phyloP scores from a whole-genome alignment of 2,113 vertebrate genomes.

The Aleadryas rufinucha region DNA sequence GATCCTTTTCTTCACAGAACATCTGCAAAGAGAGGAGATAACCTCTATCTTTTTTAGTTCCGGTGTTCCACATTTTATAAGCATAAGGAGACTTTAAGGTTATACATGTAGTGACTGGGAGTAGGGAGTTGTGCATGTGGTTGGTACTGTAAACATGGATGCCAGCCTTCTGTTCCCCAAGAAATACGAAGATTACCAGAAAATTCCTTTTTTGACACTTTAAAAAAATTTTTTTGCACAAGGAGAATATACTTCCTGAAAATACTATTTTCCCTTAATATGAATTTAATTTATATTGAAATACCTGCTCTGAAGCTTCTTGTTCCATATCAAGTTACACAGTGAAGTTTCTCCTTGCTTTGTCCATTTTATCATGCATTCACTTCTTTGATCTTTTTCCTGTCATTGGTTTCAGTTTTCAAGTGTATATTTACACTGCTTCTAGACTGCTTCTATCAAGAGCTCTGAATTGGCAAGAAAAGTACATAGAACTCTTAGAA shows the following conservation, averaged over 20 bases:
- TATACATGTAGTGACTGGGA: neutral
- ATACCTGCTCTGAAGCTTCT: neutral
- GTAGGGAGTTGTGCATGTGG: neutral
- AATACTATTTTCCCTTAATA: neutral
- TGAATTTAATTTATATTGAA: constrained; percentile 14
- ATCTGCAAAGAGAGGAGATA: neutral
- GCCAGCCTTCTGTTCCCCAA: neutral
- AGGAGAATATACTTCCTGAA: constrained; percentile 26
- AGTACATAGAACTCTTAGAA: constrained; percentile 48
- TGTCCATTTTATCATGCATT: constrained; percentile 44
- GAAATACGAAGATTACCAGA: neutral
- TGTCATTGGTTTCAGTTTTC: constrained; percentile 65
- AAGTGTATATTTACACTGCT: constrained; percentile 63
- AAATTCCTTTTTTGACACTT: neutral
- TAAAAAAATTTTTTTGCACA: neutral
- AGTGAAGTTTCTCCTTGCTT: constrained; percentile 58
- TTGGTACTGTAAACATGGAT: neutral
- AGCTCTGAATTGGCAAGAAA: constrained; percentile 58
- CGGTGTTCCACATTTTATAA: neutral
- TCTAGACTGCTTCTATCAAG: constrained; percentile 38
- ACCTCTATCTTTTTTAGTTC: neutral
- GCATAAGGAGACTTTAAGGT: neutral
- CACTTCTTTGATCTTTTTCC: constrained; percentile 61
- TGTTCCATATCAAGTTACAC: constrained; percentile 4
- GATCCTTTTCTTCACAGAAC: neutral